Conservation (phyloP, 37 sponge, comb jelly and placozoan species). For the Crambe crambe region DNA sequence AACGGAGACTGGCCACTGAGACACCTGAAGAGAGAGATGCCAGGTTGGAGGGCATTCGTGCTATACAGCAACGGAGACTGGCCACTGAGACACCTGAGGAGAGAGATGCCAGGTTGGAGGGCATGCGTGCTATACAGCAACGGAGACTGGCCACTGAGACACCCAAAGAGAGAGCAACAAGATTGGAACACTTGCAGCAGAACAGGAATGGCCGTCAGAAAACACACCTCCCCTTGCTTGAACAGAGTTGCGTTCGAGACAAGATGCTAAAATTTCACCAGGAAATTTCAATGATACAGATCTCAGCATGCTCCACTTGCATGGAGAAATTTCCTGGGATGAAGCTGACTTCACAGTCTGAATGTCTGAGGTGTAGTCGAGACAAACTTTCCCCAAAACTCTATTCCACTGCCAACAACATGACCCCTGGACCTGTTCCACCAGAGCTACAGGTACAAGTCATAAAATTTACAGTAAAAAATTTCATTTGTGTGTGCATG, state of each 20-base stretch:
- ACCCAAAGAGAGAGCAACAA: neutral
- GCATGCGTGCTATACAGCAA: too few species aligned
- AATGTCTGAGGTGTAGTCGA: neutral
- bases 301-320: neutral
- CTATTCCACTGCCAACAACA: neutral
- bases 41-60: too few species aligned
- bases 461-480: neutral
- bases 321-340: neutral
- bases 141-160: too few species aligned
- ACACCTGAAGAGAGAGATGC: too few species aligned
- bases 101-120: neutral
- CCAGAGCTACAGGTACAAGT: neutral
- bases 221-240: neutral
- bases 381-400: constrained; percentile 2
- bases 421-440: constrained; percentile 3
- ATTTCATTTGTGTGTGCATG: too few species aligned
- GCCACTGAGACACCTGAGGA: too few species aligned
- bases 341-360: neutral
- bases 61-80: too few species aligned
- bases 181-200: neutral
- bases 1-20: too few species aligned
- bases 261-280: neutral
- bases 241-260: neutral
- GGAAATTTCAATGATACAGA: neutral
- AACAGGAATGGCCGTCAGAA: neutral